phyloP scores from a whole-genome alignment of 2,113 vertebrate genomes.

The Xenotilapia caudafasciata region DNA sequence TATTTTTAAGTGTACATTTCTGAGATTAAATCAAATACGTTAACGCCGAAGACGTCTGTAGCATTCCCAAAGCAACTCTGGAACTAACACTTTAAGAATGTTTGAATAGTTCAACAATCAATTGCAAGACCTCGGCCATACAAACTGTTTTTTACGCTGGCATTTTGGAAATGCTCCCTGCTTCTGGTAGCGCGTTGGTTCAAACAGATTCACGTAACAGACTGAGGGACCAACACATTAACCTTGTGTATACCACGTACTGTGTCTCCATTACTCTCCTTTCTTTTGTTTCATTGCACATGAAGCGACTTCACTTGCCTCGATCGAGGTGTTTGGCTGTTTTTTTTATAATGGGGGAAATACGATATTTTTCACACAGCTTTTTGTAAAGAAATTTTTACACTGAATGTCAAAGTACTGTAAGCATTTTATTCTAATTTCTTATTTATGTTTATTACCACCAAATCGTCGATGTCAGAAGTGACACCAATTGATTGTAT shows the following conservation, averaged over 20 bases:
- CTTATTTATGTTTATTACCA: slow-evolving; percentile 35
- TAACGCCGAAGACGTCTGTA: slow-evolving; percentile 21
- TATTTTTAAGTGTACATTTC: neutral
- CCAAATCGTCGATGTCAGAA: neutral
- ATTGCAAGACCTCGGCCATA: slow-evolving; percentile 1
- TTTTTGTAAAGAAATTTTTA: slow-evolving; percentile 81
- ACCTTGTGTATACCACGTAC: neutral
- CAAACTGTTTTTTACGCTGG: neutral
- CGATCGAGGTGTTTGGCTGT: slow-evolving; percentile 81
- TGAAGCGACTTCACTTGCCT: slow-evolving; percentile 86
- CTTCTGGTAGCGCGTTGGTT: slow-evolving; percentile 36
- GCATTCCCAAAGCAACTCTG: slow-evolving; percentile 2
- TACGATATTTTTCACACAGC: slow-evolving; percentile 84
- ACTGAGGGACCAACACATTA: neutral
- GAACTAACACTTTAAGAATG: neutral
- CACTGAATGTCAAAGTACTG: slow-evolving; percentile 58
- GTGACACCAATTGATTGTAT: slow-evolving; percentile 40
- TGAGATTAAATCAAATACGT: neutral
- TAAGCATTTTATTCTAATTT: slow-evolving; percentile 24
- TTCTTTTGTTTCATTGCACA: slow-evolving; percentile 44
- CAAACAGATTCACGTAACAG: neutral
- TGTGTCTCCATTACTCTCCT: neutral
- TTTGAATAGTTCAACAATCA: neutral
- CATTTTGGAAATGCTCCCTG: neutral
- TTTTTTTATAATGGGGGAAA: slow-evolving; percentile 53